A percentile compares a stretch with the other conserved stretches of the same genome.
Conservation (phyloP, 2,113 vertebrate species). For the Lucifuga dentata region DNA sequence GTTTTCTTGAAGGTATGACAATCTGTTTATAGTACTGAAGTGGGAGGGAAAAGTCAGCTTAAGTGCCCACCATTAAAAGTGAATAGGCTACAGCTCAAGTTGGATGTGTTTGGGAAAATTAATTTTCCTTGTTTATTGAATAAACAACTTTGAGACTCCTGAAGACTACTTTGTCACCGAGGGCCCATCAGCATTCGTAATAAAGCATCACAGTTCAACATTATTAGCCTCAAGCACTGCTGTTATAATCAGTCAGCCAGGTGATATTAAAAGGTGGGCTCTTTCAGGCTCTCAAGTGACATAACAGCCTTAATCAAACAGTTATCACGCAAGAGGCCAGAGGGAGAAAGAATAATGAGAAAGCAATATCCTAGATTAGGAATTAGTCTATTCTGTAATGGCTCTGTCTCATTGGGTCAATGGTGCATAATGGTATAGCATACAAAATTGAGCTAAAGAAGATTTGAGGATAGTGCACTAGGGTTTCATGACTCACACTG, state of each 20-base stretch:
- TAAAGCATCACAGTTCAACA: constrained; percentile 70
- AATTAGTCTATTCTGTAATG: constrained; percentile 72
- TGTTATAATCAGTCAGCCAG: constrained; percentile 74
- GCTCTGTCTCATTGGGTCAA: constrained; percentile 60
- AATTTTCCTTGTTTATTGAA: constrained; percentile 61
- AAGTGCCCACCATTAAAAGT: background rate
- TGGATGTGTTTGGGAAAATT: constrained; percentile 27
- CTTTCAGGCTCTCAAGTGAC: constrained; percentile 72
- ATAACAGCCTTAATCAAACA: constrained; percentile 81
- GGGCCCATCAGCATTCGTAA: constrained; percentile 64
- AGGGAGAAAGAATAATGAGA: constrained; percentile 73
- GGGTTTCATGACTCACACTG: constrained; percentile 6
- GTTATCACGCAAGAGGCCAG: constrained; percentile 71
- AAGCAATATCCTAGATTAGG: constrained; percentile 77
- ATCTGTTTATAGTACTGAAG: constrained; percentile 31
- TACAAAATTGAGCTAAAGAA: constrained; percentile 22
- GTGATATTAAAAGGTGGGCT: constrained; percentile 80
- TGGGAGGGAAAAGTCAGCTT: background rate
- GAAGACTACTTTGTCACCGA: constrained; percentile 44
- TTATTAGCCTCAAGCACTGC: constrained; percentile 71
- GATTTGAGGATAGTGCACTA: background rate
- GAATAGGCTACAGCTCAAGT: background rate
- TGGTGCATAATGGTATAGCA: constrained; percentile 44
- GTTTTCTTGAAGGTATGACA: constrained; percentile 50
- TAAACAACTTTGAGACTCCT: constrained; percentile 55